These are phyloP conservation scores for Oncorhynchus tshawytscha DNA, from an alignment of 2,113 vertebrate genomes.

Conservation along the genomic window DNA sequence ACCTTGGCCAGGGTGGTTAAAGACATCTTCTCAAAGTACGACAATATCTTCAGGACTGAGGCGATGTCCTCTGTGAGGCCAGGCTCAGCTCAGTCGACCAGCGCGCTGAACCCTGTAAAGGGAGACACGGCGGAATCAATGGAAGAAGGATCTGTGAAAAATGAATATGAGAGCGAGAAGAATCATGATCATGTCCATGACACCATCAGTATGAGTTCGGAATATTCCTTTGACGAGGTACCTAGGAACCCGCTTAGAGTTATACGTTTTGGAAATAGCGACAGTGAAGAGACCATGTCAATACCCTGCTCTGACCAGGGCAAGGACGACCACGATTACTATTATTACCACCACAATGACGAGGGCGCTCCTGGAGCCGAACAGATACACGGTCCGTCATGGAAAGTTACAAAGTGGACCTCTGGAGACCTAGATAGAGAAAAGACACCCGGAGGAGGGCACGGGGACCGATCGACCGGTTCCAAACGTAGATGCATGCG, in stretches of 20 bases:
- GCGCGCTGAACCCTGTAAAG: accelerated
- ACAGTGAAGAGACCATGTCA: no score
- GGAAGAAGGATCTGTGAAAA: not conserved
- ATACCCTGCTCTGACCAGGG: no score
- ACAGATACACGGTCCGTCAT: accelerated
- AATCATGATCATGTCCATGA: not conserved
- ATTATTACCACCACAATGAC: no score
- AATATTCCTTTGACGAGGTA: not conserved
- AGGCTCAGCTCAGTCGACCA: accelerated
- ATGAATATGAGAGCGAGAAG: not conserved
- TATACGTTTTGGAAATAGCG: no score
- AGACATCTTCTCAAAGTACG: not conserved
- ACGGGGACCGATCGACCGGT: accelerated
- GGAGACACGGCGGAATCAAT: not conserved
- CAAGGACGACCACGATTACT: no score
- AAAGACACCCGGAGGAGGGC: no score
- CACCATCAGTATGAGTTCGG: not conserved
- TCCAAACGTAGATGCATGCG: no score
- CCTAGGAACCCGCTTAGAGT: not conserved
- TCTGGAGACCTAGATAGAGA: no score
- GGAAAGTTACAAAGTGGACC: no score
- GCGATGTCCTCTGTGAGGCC: not conserved
- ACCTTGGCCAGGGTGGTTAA: not conserved
- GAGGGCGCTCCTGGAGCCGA: accelerated
- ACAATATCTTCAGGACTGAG: not conserved